Base-by-base conservation (phyloP, 1,140 invertebrate species). In the Drosophila auraria region DNA sequence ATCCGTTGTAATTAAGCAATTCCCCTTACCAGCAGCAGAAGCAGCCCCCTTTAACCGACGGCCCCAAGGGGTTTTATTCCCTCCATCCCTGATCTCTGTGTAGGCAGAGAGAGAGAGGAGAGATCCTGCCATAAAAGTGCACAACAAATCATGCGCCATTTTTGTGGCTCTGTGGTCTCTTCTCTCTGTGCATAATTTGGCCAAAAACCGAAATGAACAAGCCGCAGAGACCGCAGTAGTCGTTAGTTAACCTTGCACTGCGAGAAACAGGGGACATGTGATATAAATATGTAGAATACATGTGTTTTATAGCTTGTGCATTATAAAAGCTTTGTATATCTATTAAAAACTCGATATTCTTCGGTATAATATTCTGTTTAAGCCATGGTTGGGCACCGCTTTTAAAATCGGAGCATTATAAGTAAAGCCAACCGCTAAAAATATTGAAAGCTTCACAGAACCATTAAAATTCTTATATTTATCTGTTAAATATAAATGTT, bases 101-200 rank as follows among this genome's bases (percentile, higher is more conserved):
- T 8, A 9, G 54, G 6, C 20, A 30, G 14, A 5, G 14, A 2
- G 30, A n/a, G n/a, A 14, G 36, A 38, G 38, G 30, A 12, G 44
- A 30, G 36, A 45, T 33, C 54, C 70, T 79, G 71, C 86, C 83
- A 86, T 80, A 90, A 90, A 90, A 89, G 72, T 66, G 47, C 86
- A 80, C 66, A 90, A 90, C 86, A 90, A 90, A 90, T 90, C 86
- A 90, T 86, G 56, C 75, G 82, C 86, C 87, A 82, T 86, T 90
- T 89, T 90, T 84, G 82, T 68, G 51, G 74, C 53, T 64, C 58
- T 79, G 17, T 38, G 33, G 53, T 56, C 30, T 54, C 17, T 54
- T n/a, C 11, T 54, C 72, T 64, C 62, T 78, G 75, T 91, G 86
- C 86, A 90, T 90, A 82, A 90, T 90, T 90, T 80, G 51, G 62